Conservation (phyloP, 1,140 invertebrate genomes). For the Odontomachus brunneus region DNA sequence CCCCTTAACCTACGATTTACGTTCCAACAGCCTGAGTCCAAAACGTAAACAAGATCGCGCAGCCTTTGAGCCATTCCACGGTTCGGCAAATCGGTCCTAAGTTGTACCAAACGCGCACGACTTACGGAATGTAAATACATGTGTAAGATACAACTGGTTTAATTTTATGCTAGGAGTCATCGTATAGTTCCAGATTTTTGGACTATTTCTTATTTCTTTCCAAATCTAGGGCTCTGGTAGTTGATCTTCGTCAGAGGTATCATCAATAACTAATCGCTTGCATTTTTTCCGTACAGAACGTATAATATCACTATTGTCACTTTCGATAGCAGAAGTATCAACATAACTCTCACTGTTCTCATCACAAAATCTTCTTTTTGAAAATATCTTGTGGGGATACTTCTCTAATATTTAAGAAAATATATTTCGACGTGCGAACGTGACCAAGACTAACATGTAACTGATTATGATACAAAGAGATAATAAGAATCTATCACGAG, state of each 20-base stretch:
- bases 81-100: too few relatives aligned
- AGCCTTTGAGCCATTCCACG: slow-evolving; percentile 33
- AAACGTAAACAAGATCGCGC: slow-evolving; percentile 20
- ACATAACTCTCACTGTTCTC: slow-evolving; percentile 7
- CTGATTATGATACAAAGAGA: slow-evolving; percentile 39
- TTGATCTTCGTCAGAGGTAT: slow-evolving; percentile 10
- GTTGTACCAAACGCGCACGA: too few relatives aligned
- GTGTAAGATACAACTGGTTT: too few relatives aligned
- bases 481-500: slow-evolving; percentile 36
- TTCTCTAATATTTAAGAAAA: slow-evolving; percentile 37
- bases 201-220: slow-evolving; percentile 39
- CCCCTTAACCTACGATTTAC: slow-evolving; percentile 26
- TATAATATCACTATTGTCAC: neutral
- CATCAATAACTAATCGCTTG: too few relatives aligned
- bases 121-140: too few relatives aligned
- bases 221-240: slow-evolving; percentile 42
- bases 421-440: slow-evolving; percentile 41
- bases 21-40: neutral
- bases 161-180: too few relatives aligned
- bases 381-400: slow-evolving; percentile 14
- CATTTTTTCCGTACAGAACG: too few relatives aligned
- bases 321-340: slow-evolving; percentile 17
- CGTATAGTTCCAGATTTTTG: slow-evolving; percentile 56
- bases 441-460: slow-evolving; percentile 22
- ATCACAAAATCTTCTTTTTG: slow-evolving; percentile 25